Conservation (phyloP, 1,140 invertebrate genomes). For the Bicyclus anynana region DNA sequence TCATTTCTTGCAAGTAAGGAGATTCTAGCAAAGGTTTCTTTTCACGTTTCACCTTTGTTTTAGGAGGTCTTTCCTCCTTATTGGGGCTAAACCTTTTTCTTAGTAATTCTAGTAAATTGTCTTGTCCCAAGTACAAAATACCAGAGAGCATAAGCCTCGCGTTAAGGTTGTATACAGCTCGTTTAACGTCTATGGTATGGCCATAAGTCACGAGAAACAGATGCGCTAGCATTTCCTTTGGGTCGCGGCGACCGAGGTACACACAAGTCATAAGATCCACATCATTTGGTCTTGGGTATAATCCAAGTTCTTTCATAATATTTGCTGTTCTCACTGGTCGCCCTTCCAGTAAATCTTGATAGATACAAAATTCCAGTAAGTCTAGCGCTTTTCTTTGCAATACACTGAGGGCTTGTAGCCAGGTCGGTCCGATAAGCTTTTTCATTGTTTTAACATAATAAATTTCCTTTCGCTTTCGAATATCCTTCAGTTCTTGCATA, state of each 20-base stretch:
- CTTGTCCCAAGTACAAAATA: constrained; percentile 55
- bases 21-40: constrained; percentile 35
- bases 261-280: constrained; percentile 52
- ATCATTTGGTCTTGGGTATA: constrained; percentile 46
- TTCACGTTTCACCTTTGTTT: constrained; percentile 35
- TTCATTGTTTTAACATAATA: constrained; percentile 34
- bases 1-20: constrained; percentile 56
- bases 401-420: constrained; percentile 60
- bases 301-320: constrained; percentile 44
- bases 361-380: constrained; percentile 45
- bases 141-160: constrained; percentile 54
- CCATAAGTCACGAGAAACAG: constrained; percentile 48
- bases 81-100: constrained; percentile 44
- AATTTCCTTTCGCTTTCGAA: constrained; percentile 37
- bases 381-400: constrained; percentile 53
- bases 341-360: constrained; percentile 62
- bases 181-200: constrained; percentile 50
- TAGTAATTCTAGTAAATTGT: constrained; percentile 45
- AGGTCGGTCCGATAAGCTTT: constrained; percentile 50
- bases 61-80: constrained; percentile 16
- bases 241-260: constrained; percentile 48
- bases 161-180: constrained; percentile 44
- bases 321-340: constrained; percentile 40
- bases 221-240: constrained; percentile 59
- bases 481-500: constrained; percentile 58